phyloP scores from a whole-genome alignment of 2,113 vertebrate species.

The Cryptomyrus ogoouensis region DNA sequence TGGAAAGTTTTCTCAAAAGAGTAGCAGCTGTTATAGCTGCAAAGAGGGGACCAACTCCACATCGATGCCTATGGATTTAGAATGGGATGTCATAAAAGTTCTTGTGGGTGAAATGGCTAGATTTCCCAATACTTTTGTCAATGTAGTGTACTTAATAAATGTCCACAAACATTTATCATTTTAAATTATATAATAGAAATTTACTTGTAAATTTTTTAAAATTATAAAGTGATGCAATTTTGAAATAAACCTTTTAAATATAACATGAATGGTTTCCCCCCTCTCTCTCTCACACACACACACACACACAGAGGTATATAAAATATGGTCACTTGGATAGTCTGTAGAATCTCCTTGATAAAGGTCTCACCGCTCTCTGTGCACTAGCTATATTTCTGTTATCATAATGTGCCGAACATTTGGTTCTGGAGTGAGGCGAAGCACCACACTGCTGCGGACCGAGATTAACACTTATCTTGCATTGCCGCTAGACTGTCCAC shows the following conservation, averaged over 20 bases:
- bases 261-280: not conserved
- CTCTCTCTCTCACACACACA: not conserved
- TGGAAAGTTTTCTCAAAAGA: not conserved
- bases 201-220: not conserved
- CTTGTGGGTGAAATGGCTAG: not conserved
- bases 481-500: conserved; percentile 54
- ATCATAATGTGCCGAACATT: conserved; percentile 50
- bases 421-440: conserved; percentile 50
- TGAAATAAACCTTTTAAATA: not conserved
- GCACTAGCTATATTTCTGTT: conserved; percentile 47
- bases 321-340: not conserved
- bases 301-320: not conserved
- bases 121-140: not conserved
- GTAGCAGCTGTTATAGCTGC: not conserved
- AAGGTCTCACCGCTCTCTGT: conserved; percentile 16
- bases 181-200: not conserved
- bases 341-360: not conserved
- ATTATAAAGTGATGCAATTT: not conserved
- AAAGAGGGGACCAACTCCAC: not conserved
- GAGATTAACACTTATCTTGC: conserved; percentile 66
- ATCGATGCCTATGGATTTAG: not conserved
- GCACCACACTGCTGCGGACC: conserved; percentile 52
- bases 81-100: not conserved
- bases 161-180: not conserved
- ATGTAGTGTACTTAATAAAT: not conserved